Evolutionary conservation across 2,888 invertebrate genomes (phyloP).

Genomic region (Anorthoa munda): DNA sequence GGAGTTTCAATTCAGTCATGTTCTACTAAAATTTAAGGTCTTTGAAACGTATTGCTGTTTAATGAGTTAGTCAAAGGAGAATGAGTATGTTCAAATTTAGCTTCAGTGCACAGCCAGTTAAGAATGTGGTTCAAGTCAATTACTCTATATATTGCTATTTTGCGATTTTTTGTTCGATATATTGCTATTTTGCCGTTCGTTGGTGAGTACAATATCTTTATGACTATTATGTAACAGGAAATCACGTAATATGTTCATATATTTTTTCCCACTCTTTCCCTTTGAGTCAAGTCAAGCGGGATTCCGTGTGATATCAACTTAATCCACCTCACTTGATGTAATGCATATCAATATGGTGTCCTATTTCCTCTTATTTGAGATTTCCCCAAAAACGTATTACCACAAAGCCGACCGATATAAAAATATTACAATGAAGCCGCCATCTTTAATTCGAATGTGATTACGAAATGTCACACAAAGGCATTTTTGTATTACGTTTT

Average conservation of each 20-base stretch:
- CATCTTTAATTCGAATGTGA: conserved; percentile 29
- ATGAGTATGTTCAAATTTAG: neutral
- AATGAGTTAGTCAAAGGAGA: conserved; percentile 1
- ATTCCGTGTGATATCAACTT: conserved; percentile 37
- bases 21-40: too few relatives aligned
- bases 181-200: neutral
- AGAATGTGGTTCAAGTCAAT: too few relatives aligned
- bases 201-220: neutral
- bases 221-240: neutral
- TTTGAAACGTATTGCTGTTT: conserved; percentile 4
- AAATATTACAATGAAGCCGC: conserved; percentile 53
- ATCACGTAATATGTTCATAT: neutral
- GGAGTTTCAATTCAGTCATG: neutral
- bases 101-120: neutral
- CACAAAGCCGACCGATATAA: conserved; percentile 41
- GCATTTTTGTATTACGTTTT: conserved; percentile 3
- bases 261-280: conserved; percentile 1
- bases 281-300: neutral
- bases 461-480: conserved; percentile 20
- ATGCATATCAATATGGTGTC: conserved; percentile 62
- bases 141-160: too few relatives aligned
- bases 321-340: conserved; percentile 40
- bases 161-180: neutral
- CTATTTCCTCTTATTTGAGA: conserved; percentile 36
- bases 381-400: conserved; percentile 33